Percentiles rank a stretch among this genome's conserved stretches.
Conservation (phyloP, 2,113 vertebrate genomes). For the Dicerorhinus sumatrensis region DNA sequence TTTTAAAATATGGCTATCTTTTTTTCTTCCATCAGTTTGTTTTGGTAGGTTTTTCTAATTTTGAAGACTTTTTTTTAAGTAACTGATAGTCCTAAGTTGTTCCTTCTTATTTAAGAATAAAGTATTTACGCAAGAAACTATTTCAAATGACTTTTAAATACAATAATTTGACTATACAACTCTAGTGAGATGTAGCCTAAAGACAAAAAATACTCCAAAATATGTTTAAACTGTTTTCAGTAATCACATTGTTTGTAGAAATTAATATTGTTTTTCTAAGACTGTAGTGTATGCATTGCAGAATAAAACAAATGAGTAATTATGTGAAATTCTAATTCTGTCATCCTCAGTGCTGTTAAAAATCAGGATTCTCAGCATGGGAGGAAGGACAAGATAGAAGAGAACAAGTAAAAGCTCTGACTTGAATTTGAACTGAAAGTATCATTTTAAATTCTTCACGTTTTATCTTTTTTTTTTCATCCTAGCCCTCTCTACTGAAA, state of each 20-base stretch:
- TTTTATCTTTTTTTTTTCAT: background rate
- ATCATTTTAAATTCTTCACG: background rate
- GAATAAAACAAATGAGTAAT: background rate
- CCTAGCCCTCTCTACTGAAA: background rate
- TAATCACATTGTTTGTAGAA: background rate
- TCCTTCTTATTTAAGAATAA: conserved; percentile 19
- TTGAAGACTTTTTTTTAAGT: background rate
- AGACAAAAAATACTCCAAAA: conserved; percentile 1
- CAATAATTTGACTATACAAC: background rate
- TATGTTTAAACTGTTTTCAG: background rate
- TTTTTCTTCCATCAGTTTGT: background rate
- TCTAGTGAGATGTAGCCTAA: background rate
- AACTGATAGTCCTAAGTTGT: background rate
- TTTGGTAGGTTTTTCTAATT: background rate
- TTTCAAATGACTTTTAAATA: background rate
- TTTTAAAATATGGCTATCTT: background rate
- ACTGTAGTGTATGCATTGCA: background rate
- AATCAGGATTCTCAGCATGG: background rate
- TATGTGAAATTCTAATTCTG: background rate
- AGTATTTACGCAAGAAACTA: background rate
- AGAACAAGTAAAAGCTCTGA: background rate
- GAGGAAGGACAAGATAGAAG: background rate
- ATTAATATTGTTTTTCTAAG: background rate
- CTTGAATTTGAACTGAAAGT: background rate
- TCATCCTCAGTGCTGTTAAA: background rate